These are phyloP conservation scores for Merodon equestris DNA, from an alignment of 2,888 invertebrate genomes.

Conservation along the genomic window DNA sequence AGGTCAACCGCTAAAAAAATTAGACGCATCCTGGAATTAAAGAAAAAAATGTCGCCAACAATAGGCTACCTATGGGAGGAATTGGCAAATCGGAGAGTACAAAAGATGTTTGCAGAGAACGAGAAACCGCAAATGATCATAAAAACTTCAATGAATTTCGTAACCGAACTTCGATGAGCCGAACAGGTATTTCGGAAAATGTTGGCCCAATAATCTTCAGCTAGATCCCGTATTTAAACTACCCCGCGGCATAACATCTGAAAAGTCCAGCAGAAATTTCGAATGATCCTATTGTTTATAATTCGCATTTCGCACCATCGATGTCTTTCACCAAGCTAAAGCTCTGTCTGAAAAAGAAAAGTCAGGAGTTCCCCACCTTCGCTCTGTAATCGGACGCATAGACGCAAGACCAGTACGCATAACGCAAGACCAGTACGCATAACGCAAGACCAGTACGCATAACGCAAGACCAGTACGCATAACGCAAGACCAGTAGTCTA, in stretches of 20 bases:
- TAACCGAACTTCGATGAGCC: constrained; percentile 86
- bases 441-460: too few relatives aligned
- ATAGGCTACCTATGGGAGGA: constrained; percentile 81
- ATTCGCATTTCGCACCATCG: constrained; percentile 47
- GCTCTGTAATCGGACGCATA: constrained; percentile 71
- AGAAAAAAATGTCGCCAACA: constrained; percentile 80
- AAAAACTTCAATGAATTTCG: constrained; percentile 92
- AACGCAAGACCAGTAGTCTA: constrained; percentile 90
- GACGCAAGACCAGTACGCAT: too few relatives aligned
- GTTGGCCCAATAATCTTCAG: not conserved
- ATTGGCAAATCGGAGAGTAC: constrained; percentile 81
- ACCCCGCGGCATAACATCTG: constrained; percentile 78
- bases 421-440: too few relatives aligned
- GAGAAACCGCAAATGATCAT: constrained; percentile 80
- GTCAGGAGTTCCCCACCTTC: constrained; percentile 73
- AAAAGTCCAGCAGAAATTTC: constrained; percentile 79
- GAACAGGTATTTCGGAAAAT: constrained; percentile 80
- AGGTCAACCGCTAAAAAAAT: constrained; percentile 76
- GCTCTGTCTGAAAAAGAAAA: constrained; percentile 68
- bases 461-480: too few relatives aligned
- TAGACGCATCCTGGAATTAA: constrained; percentile 81
- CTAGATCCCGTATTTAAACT: constrained; percentile 79
- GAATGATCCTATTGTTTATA: constrained; percentile 74
- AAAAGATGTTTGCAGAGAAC: constrained; percentile 18
- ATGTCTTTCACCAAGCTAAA: constrained; percentile 61